These are phyloP conservation scores for Limnephilus lunatus DNA, from an alignment of 2,888 invertebrate genomes.

Conservation along the genomic window DNA sequence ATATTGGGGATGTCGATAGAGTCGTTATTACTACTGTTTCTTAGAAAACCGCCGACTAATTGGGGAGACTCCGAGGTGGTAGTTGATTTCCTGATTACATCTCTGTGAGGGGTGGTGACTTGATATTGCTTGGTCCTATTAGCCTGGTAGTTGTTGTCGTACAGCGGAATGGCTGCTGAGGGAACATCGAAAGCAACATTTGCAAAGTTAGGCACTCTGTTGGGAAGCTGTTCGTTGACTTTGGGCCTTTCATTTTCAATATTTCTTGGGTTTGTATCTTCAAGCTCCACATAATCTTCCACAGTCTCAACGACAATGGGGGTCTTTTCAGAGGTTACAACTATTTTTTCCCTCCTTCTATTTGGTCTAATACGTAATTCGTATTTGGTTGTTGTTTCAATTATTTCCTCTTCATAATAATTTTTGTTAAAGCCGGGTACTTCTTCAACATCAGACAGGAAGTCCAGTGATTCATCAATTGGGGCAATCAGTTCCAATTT, in stretches of 20 bases:
- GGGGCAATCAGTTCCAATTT: slow-evolving; percentile 36
- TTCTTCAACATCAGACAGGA: slow-evolving; percentile 31
- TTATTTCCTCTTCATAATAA: slow-evolving; percentile 49
- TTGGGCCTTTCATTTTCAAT: slow-evolving; percentile 19
- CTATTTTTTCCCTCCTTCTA: slow-evolving; percentile 25
- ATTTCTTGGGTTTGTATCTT: slow-evolving; percentile 30
- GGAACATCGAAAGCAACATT: slow-evolving; percentile 54
- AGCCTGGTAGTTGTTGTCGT: slow-evolving; percentile 38
- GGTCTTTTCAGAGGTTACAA: neutral
- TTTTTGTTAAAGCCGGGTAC: slow-evolving; percentile 13
- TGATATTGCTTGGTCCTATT: slow-evolving; percentile 46
- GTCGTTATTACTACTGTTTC: slow-evolving; percentile 33
- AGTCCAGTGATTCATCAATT: slow-evolving; percentile 34
- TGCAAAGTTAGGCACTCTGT: slow-evolving; percentile 29
- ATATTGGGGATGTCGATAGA: slow-evolving; percentile 68
- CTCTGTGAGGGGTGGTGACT: slow-evolving; percentile 44
- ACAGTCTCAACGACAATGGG: slow-evolving; percentile 32
- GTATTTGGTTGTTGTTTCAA: slow-evolving; percentile 14
- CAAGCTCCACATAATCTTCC: slow-evolving; percentile 36
- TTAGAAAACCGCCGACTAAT: slow-evolving; percentile 48
- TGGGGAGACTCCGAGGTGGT: slow-evolving; percentile 46
- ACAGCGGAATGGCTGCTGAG: slow-evolving; percentile 51
- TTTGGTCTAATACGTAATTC: slow-evolving; percentile 31
- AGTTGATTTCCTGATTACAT: slow-evolving; percentile 29
- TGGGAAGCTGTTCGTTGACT: slow-evolving; percentile 8